phyloP scores from a whole-genome alignment of 2,113 vertebrate species.

The Dicaeum eximium region DNA sequence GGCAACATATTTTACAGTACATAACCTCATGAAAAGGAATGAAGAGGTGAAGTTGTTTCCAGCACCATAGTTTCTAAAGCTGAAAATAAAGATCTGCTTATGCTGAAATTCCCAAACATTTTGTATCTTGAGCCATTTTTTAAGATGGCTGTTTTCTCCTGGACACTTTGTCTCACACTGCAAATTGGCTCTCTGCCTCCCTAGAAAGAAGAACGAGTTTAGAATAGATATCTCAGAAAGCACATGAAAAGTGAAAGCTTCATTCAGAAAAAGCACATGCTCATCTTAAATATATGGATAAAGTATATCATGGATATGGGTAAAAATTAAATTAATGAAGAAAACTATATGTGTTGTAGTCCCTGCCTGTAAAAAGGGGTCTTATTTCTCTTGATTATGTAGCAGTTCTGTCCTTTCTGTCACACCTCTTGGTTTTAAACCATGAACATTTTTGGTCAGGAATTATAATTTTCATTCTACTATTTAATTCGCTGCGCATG shows the following conservation, averaged over 20 bases:
- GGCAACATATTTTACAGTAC: constrained; percentile 25
- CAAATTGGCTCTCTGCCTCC: not conserved
- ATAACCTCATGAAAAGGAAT: not conserved
- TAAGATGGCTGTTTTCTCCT: not conserved
- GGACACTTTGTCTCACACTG: not conserved
- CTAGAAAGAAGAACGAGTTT: not conserved
- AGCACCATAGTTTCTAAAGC: not conserved
- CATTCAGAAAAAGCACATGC: not conserved
- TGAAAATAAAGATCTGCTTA: constrained; percentile 5
- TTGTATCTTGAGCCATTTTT: not conserved
- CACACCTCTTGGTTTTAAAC: not conserved
- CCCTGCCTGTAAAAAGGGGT: not conserved
- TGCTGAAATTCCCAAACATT: not conserved
- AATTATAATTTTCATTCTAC: not conserved
- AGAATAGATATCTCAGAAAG: not conserved
- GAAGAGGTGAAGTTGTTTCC: constrained; percentile 25
- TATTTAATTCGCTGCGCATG: not conserved
- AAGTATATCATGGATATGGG: not conserved
- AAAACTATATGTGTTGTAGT: not conserved
- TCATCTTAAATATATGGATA: not conserved
- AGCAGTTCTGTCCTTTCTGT: not conserved
- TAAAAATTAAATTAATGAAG: not conserved
- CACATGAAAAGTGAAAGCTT: not conserved
- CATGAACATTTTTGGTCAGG: not conserved
- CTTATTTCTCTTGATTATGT: not conserved